These are phyloP conservation scores for Troides helena DNA, from an alignment of 2,888 invertebrate species.

Conservation along the genomic window DNA sequence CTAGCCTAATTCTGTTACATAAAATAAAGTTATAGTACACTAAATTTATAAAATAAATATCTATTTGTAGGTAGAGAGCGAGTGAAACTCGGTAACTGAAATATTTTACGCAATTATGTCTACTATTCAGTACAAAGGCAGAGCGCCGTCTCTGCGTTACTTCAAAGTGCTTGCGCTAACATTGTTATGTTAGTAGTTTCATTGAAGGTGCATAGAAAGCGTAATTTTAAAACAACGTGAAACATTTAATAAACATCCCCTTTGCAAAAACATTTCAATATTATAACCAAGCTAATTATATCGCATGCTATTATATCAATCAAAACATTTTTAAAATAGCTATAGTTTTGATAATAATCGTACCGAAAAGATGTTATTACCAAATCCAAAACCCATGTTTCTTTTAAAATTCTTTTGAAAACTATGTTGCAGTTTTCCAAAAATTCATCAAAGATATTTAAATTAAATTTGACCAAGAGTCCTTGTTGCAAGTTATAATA, in stretches of 20 bases:
- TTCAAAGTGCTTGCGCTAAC: constrained; percentile 2
- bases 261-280: not conserved
- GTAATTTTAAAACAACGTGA: not conserved
- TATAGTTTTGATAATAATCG: too few species aligned
- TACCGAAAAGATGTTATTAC: too few species aligned
- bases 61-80: not conserved
- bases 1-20: not conserved
- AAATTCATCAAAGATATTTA: too few species aligned
- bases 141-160: not conserved
- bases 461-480: too few species aligned
- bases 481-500: too few species aligned
- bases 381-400: too few species aligned
- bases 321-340: too few species aligned
- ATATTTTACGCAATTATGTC: constrained; percentile 1
- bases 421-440: too few species aligned
- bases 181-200: constrained; percentile 3
- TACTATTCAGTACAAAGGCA: not conserved
- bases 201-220: not conserved
- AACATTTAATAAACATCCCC: not conserved
- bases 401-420: too few species aligned
- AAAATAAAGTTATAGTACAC: not conserved
- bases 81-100: not conserved
- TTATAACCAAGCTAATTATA: too few species aligned
- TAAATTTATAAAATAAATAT: not conserved
- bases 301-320: too few species aligned